A percentile compares a stretch with the other conserved stretches of the same genome.
Conservation (phyloP, 1,140 invertebrate species). For the Drosophila navojoa region DNA sequence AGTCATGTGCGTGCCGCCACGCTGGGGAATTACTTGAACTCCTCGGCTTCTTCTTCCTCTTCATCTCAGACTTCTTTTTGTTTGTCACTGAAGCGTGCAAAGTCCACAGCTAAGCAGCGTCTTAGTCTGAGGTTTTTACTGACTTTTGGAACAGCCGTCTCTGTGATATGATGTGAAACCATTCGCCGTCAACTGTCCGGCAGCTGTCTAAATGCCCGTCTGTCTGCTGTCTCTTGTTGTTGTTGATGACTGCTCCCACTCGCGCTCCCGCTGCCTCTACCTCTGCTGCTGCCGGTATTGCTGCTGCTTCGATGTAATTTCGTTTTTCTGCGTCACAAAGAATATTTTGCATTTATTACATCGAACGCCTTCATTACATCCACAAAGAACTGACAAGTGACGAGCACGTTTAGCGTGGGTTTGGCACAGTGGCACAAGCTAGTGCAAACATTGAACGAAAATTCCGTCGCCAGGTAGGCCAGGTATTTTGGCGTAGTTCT, state of each 20-base stretch:
- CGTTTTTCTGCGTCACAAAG: slow-evolving; percentile 72
- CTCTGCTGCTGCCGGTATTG: slow-evolving; percentile 9
- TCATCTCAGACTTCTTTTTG: neutral
- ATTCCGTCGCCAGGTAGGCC: neutral
- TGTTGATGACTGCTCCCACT: slow-evolving; percentile 24
- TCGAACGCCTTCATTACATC: slow-evolving; percentile 80
- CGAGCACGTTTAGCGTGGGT: slow-evolving; percentile 47
- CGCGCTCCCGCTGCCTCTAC: neutral
- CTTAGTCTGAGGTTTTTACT: slow-evolving; percentile 34
- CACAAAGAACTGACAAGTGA: slow-evolving; percentile 67
- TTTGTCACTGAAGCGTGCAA: slow-evolving; percentile 39
- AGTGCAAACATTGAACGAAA: neutral
- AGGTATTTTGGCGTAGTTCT: too few species aligned
- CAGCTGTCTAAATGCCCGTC: slow-evolving; percentile 10
- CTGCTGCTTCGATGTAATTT: slow-evolving; percentile 60
- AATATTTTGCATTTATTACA: slow-evolving; percentile 81
- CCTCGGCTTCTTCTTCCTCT: neutral
- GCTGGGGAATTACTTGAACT: slow-evolving; percentile 53
- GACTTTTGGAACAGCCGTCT: slow-evolving; percentile 16
- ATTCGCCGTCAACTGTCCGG: slow-evolving; percentile 9
- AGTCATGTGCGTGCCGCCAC: slow-evolving; percentile 76
- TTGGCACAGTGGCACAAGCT: slow-evolving; percentile 55
- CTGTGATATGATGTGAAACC: slow-evolving; percentile 7
- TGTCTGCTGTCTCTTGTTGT: too few species aligned
- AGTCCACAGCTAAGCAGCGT: slow-evolving; percentile 42